These are phyloP conservation scores for Isaurus tuberculatus DNA, from an alignment of 92 coral and sea anemone genomes.

Conservation along the genomic window DNA sequence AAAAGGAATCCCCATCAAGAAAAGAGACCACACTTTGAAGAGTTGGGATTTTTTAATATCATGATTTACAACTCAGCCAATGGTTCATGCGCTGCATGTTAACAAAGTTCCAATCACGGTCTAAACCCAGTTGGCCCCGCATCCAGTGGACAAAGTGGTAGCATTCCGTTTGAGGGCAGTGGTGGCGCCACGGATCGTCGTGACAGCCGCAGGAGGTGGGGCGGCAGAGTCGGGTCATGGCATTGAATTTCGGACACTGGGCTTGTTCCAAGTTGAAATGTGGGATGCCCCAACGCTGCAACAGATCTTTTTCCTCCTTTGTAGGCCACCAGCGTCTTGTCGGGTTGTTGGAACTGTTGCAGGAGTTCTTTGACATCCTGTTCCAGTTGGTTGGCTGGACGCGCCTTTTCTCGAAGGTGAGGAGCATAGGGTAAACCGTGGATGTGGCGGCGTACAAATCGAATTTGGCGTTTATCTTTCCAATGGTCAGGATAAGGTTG, in stretches of 20 bases:
- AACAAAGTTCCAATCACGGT: conserved; percentile 25
- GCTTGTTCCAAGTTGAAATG: conserved; percentile 42
- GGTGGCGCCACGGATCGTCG: conserved; percentile 32
- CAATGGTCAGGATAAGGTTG: conserved; percentile 46
- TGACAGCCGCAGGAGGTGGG: conserved; percentile 30
- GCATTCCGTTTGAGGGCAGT: conserved; percentile 35
- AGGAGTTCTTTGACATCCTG: conserved; percentile 25
- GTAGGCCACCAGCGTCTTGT: conserved; percentile 37
- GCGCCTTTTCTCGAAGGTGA: conserved; percentile 29
- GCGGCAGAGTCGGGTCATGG: conserved; percentile 17
- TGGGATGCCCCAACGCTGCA: conserved; percentile 32
- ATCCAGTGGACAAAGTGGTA: conserved; percentile 32
- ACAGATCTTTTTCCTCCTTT: conserved; percentile 42
- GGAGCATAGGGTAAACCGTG: conserved; percentile 51
- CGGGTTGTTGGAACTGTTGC: conserved; percentile 25
- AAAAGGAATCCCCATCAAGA: too few species aligned
- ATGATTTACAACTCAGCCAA: neutral
- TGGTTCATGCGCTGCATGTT: neutral
- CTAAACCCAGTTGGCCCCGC: conserved; percentile 27
- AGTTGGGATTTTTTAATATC: neutral
- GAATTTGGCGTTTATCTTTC: conserved; percentile 48
- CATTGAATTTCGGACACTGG: conserved; percentile 15
- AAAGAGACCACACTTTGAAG: conserved; percentile 16
- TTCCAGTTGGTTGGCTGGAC: conserved; percentile 51
- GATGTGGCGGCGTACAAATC: conserved; percentile 55